Evolutionary conservation across 2,888 invertebrate species (phyloP).

Genomic region (Pantelozetes paolii): DNA sequence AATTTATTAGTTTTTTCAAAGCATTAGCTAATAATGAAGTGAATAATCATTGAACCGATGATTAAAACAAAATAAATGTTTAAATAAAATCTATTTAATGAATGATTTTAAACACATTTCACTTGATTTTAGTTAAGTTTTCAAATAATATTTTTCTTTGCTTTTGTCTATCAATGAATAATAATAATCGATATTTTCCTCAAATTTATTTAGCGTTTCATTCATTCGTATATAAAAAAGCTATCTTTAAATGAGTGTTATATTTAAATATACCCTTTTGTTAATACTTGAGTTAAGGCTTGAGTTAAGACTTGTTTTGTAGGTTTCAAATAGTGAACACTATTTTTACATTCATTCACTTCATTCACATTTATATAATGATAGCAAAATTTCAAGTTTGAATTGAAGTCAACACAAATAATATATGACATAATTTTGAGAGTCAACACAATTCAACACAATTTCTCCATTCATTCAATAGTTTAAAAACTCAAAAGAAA

Average conservation of each 20-base stretch:
- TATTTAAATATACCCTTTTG: constrained; percentile 15
- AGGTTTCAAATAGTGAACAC: constrained; percentile 12
- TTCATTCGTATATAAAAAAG: neutral
- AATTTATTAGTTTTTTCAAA: too few species aligned
- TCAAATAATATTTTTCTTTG: too few species aligned
- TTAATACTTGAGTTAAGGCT: neutral
- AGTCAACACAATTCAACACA: neutral
- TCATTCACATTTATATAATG: constrained; percentile 22
- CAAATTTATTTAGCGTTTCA: too few species aligned
- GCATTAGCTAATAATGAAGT: too few species aligned
- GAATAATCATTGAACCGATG: too few species aligned
- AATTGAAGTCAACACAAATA: constrained; percentile 28
- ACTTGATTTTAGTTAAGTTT: too few species aligned
- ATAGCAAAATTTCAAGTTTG: constrained; percentile 28
- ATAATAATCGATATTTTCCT: too few species aligned
- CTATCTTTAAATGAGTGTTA: neutral
- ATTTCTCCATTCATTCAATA: constrained; percentile 6
- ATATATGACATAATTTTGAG: constrained; percentile 26
- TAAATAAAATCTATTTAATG: too few species aligned
- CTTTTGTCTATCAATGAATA: too few species aligned
- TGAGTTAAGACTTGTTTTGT: constrained; percentile 18
- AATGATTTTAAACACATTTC: too few species aligned
- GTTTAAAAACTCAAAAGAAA: neutral
- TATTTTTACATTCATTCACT: neutral
- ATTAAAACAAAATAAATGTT: too few species aligned